Evolutionary conservation across 1,140 invertebrate genomes (phyloP).

Genomic region (Diorhabda elongata): DNA sequence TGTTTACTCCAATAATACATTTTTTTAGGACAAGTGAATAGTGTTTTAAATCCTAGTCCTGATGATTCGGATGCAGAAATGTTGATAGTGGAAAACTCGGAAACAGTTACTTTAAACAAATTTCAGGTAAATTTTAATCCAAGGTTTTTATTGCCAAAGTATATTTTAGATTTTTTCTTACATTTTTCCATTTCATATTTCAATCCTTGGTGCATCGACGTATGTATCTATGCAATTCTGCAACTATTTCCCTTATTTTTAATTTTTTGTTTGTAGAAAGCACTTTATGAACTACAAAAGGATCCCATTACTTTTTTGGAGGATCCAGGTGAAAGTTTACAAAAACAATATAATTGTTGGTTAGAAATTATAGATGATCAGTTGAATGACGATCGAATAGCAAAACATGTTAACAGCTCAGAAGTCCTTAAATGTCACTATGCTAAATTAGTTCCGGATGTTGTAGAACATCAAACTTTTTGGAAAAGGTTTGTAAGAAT

Average conservation of each 20-base stretch:
- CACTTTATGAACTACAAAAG: constrained; percentile 47
- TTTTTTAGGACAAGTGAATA: constrained; percentile 58
- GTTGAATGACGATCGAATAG: constrained; percentile 46
- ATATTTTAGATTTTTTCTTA: no score
- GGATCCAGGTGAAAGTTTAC: constrained; percentile 45
- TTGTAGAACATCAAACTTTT: constrained; percentile 52
- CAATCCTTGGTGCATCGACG: no score
- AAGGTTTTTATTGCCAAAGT: not conserved
- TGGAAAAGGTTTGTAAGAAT: constrained; percentile 52
- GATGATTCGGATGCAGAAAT: constrained; percentile 67
- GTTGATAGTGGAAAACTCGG: constrained; percentile 56
- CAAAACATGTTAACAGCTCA: constrained; percentile 48
- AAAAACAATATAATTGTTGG: constrained; percentile 50
- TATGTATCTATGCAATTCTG: no score
- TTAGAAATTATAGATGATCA: constrained; percentile 50
- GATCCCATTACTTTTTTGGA: constrained; percentile 47
- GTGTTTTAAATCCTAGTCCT: constrained; percentile 62
- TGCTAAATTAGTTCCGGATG: constrained; percentile 53
- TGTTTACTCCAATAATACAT: not conserved
- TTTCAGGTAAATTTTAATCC: constrained; percentile 51
- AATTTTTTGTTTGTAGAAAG: constrained; percentile 33
- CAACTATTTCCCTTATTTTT: no score
- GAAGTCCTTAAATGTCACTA: constrained; percentile 52
- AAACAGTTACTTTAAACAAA: constrained; percentile 56
- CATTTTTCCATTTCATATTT: no score